Evolutionary conservation across 1,140 invertebrate genomes (phyloP).

Genomic region (Drusus annulatus): DNA sequence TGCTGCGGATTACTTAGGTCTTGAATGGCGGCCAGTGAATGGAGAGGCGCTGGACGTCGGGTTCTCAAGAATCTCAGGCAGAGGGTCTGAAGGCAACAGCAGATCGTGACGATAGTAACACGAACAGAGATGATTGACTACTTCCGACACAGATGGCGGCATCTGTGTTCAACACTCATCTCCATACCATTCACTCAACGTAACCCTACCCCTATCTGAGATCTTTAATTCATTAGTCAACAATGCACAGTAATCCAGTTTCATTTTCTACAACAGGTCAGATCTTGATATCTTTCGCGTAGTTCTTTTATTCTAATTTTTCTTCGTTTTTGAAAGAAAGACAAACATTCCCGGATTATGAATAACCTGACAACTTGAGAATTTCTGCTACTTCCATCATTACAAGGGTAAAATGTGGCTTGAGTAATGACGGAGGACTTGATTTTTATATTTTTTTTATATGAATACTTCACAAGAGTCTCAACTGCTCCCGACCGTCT

Average conservation of each 20-base stretch:
- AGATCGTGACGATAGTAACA: slow-evolving; percentile 28
- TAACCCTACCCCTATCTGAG: not conserved
- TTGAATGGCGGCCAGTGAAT: not conserved
- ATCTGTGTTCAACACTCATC: not conserved
- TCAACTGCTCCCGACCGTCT: too few relatives aligned
- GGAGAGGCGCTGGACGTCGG: not conserved
- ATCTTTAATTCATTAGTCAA: slow-evolving; percentile 26
- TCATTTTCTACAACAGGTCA: not conserved
- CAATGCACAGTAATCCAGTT: not conserved
- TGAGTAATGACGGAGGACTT: too few relatives aligned
- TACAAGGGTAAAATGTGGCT: too few relatives aligned
- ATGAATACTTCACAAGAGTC: too few relatives aligned
- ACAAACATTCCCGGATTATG: too few relatives aligned
- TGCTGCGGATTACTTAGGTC: slow-evolving; percentile 2
- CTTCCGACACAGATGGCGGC: slow-evolving; percentile 25
- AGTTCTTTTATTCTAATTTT: not conserved
- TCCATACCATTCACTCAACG: slow-evolving; percentile 20
- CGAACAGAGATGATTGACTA: slow-evolving; percentile 35
- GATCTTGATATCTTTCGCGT: not conserved
- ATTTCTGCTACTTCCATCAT: too few relatives aligned
- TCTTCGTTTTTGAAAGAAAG: too few relatives aligned
- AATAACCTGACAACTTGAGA: too few relatives aligned
- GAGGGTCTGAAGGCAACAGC: not conserved
- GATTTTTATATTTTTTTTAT: too few relatives aligned
- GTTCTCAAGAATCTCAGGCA: slow-evolving; percentile 7